A percentile compares a stretch with the other conserved stretches of the same genome.
These are phyloP conservation scores for Taenaris catops DNA, from an alignment of 2,888 invertebrate species.

Conservation along the genomic window DNA sequence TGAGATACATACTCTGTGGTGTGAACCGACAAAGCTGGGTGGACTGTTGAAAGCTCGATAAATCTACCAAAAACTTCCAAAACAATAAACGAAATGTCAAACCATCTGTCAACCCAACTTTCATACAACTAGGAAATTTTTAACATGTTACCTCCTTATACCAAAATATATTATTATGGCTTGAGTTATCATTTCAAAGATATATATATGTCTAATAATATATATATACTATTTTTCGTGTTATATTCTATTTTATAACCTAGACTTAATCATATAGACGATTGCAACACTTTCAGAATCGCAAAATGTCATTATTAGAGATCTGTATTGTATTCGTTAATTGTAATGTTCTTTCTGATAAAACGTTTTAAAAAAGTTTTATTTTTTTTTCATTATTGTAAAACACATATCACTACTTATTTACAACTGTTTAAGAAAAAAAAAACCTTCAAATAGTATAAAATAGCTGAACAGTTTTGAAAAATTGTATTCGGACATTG, in stretches of 20 bases:
- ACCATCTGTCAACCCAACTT: constrained; percentile 46
- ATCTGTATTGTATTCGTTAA: constrained; percentile 46
- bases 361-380: constrained; percentile 1
- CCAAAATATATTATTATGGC: constrained; percentile 80
- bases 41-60: constrained; percentile 32
- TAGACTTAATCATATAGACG: constrained; percentile 64
- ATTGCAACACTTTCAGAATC: constrained; percentile 68
- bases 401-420: too few species aligned
- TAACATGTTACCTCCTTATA: constrained; percentile 61
- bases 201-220: constrained; percentile 59
- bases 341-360: constrained; percentile 53
- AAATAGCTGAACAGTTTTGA: too few species aligned
- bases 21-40: constrained; percentile 36
- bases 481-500: too few species aligned
- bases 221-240: constrained; percentile 55
- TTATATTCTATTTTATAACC: constrained; percentile 59
- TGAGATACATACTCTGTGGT: constrained; percentile 9
- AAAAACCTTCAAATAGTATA: too few species aligned
- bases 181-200: constrained; percentile 70
- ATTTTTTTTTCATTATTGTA: too few species aligned
- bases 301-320: constrained; percentile 69
- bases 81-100: constrained; percentile 24
- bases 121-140: constrained; percentile 52
- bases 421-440: too few species aligned
- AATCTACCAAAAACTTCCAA: constrained; percentile 28